Percentiles rank a stretch among this genome's conserved stretches.
Conservation (phyloP, 2,888 invertebrate genomes). For the Monoplex corrugatus region DNA sequence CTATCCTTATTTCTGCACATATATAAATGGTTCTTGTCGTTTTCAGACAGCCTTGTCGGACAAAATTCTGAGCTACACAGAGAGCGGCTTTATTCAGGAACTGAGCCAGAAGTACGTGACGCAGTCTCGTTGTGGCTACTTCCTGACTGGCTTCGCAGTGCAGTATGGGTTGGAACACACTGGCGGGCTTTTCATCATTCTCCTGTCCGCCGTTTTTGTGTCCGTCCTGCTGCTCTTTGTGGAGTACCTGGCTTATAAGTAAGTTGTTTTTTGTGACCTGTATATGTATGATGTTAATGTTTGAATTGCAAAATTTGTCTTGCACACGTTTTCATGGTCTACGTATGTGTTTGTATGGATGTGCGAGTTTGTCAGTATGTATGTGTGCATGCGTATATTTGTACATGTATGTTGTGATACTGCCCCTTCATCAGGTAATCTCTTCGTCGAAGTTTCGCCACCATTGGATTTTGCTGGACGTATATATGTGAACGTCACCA, state of each 20-base stretch:
- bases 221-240: constrained; percentile 88
- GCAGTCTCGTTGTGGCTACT: constrained; percentile 82
- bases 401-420: too few species aligned
- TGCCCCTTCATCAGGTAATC: too few species aligned
- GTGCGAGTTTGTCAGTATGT: not conserved
- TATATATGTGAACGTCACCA: too few species aligned
- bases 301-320: too few species aligned
- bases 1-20: not conserved
- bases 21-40: not conserved
- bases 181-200: constrained; percentile 73
- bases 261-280: constrained; percentile 82
- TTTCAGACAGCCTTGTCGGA: constrained; percentile 91
- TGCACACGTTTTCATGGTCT: too few species aligned
- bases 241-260: constrained; percentile 94
- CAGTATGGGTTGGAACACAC: constrained; percentile 72
- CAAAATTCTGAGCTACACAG: constrained; percentile 87
- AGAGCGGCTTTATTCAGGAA: constrained; percentile 75
- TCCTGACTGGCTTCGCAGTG: constrained; percentile 58
- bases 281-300: too few species aligned
- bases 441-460: too few species aligned
- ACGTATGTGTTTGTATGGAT: not conserved
- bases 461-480: too few species aligned
- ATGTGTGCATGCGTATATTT: not conserved
- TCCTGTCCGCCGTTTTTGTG: constrained; percentile 74
- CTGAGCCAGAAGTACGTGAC: constrained; percentile 71